Percentiles rank a stretch among this genome's conserved stretches.
phyloP scores from a whole-genome alignment of 2,113 vertebrate genomes.

The Hepsetus odoe region DNA sequence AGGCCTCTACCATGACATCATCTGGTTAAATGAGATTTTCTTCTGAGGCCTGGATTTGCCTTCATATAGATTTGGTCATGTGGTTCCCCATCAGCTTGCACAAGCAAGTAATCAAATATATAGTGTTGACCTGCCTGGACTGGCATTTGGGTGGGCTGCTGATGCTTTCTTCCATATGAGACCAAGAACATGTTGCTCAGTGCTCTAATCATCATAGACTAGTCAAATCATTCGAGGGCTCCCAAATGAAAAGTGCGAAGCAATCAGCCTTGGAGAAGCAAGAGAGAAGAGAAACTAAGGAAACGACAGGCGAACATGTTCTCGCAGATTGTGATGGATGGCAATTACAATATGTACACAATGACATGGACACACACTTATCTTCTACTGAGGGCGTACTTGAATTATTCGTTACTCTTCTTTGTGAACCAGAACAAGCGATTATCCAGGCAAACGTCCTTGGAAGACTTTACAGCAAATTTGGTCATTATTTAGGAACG shows the following conservation, averaged over 20 bases:
- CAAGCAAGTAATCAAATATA: not conserved
- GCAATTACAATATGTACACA: not conserved
- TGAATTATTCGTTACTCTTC: conserved; percentile 10
- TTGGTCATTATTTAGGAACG: too few relatives aligned
- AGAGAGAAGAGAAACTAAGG: conserved; percentile 7
- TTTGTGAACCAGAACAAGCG: not conserved
- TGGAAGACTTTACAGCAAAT: not conserved
- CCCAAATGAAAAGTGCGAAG: conserved; percentile 19
- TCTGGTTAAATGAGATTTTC: conserved; percentile 12
- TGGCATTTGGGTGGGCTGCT: not conserved
- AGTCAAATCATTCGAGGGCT: not conserved
- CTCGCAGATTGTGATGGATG: conserved; percentile 12
- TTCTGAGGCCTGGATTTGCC: not conserved
- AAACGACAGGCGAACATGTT: not conserved
- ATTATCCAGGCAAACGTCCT: not conserved
- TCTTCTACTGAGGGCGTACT: not conserved
- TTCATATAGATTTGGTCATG: not conserved
- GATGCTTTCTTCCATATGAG: not conserved
- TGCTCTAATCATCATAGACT: not conserved
- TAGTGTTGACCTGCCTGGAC: not conserved
- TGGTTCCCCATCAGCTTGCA: not conserved
- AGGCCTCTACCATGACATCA: conserved; percentile 27
- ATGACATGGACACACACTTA: not conserved
- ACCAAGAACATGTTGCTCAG: not conserved
- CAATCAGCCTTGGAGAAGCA: conserved; percentile 10